Evolutionary conservation across 2,888 invertebrate species (phyloP).

Genomic region (Blastobasis lacticolella): DNA sequence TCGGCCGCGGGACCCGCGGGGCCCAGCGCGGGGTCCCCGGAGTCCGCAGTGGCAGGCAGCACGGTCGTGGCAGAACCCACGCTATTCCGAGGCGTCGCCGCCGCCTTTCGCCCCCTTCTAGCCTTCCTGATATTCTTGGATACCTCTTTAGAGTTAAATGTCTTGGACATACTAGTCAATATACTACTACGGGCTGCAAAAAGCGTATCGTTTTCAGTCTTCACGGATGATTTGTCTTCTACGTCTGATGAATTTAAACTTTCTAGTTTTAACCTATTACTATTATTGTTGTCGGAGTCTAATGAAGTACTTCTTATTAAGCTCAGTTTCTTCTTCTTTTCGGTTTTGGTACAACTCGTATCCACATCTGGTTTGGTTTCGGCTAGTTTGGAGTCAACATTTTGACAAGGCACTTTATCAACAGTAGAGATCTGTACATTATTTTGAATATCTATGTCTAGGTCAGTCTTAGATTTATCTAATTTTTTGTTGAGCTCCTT

Average conservation of each 20-base stretch:
- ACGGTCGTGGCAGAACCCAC: slow-evolving; percentile 21
- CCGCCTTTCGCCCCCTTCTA: slow-evolving; percentile 59
- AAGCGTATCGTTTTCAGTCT: slow-evolving; percentile 76
- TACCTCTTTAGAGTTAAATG: slow-evolving; percentile 66
- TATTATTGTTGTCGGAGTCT: slow-evolving; percentile 73
- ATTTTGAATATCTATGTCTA: slow-evolving; percentile 73
- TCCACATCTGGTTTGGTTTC: slow-evolving; percentile 51
- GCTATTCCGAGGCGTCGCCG: slow-evolving; percentile 34
- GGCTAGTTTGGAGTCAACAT: slow-evolving; percentile 56
- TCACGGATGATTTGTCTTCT: slow-evolving; percentile 74
- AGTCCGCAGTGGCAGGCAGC: slow-evolving; percentile 31
- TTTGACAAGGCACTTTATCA: slow-evolving; percentile 71
- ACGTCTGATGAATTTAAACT: slow-evolving; percentile 66
- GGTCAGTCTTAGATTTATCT: slow-evolving; percentile 72
- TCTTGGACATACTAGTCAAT: slow-evolving; percentile 70
- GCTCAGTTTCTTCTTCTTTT: slow-evolving; percentile 63
- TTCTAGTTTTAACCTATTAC: slow-evolving; percentile 66
- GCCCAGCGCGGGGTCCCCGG: slow-evolving; percentile 43
- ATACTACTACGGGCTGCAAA: slow-evolving; percentile 67
- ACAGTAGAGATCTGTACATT: slow-evolving; percentile 70
- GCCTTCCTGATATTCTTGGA: slow-evolving; percentile 67
- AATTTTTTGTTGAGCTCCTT: slow-evolving; percentile 69
- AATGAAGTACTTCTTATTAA: slow-evolving; percentile 70
- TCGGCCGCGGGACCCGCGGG: slow-evolving; percentile 58
- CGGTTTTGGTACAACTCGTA: slow-evolving; percentile 47